phyloP scores from a whole-genome alignment of 2,797 vertebrate genomes.

The Valencia hispanica region DNA sequence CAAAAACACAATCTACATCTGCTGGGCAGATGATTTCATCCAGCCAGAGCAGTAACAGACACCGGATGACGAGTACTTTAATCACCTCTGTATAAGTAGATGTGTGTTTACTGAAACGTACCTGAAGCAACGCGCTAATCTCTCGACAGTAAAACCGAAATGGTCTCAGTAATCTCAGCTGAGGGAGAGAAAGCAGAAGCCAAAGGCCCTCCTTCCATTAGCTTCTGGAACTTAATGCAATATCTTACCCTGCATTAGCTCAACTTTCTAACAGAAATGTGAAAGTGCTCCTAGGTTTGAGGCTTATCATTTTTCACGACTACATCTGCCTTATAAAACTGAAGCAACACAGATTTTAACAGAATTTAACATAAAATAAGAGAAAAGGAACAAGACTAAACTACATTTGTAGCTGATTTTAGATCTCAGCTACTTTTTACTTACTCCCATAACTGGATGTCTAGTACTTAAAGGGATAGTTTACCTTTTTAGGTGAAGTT shows the following conservation, averaged over 20 bases:
- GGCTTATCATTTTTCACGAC: constrained; percentile 3
- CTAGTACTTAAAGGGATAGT: not conserved
- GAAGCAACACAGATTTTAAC: not conserved
- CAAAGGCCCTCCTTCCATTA: not conserved
- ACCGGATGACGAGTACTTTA: not conserved
- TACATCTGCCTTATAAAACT: not conserved
- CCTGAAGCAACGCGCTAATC: constrained; percentile 7
- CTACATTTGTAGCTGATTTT: not conserved
- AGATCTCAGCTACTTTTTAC: not conserved
- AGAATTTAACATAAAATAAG: not conserved
- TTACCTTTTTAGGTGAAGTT: not conserved
- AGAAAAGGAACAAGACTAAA: not conserved
- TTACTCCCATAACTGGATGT: not conserved
- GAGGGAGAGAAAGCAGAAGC: constrained; percentile 7
- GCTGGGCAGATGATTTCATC: constrained; percentile 37
- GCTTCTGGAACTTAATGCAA: not conserved
- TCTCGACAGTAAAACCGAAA: not conserved
- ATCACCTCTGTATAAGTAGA: constrained; percentile 31
- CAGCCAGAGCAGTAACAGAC: constrained; percentile 2
- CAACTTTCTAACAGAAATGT: not conserved
- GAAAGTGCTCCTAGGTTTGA: not conserved
- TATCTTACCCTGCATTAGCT: constrained; percentile 4
- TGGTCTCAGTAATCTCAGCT: not conserved
- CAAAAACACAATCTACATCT: constrained; percentile 42
- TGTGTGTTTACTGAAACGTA: constrained; percentile 6